phyloP scores from a whole-genome alignment of 1,140 invertebrate species.

The Belonocnema kinseyi region DNA sequence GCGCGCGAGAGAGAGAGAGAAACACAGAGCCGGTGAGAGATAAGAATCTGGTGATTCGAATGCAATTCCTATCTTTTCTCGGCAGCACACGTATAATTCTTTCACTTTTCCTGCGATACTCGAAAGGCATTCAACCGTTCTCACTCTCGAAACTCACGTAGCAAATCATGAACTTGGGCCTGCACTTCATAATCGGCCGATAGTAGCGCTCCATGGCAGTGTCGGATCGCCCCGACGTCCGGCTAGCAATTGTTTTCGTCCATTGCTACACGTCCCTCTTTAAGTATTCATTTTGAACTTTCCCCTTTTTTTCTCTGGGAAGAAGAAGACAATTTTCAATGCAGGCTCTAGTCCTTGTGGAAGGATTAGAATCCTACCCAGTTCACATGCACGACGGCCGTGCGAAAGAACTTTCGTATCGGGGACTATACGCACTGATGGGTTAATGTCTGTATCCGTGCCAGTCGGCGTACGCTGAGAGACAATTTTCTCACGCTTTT shows the following conservation, averaged over 20 bases:
- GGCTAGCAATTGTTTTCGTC: constrained; percentile 30
- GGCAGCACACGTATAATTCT: constrained; percentile 46
- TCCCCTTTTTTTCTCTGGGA: not conserved
- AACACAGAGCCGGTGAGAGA: not conserved
- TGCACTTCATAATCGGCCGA: constrained; percentile 42
- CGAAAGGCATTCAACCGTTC: constrained; percentile 58
- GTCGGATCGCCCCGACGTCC: constrained; percentile 25
- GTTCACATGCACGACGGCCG: constrained; percentile 33
- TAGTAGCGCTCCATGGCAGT: constrained; percentile 40
- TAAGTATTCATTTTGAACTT: not conserved
- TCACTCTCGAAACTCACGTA: constrained; percentile 68
- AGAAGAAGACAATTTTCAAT: not conserved
- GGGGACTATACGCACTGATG: constrained; percentile 62
- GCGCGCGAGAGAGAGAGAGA: not conserved
- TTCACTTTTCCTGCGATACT: constrained; percentile 49
- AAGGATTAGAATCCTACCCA: constrained; percentile 20
- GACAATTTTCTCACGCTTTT: constrained; percentile 70
- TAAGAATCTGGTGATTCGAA: constrained; percentile 42
- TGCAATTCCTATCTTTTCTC: constrained; percentile 52
- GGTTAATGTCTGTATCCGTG: constrained; percentile 75
- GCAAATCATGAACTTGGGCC: constrained; percentile 60
- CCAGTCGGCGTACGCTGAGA: constrained; percentile 65
- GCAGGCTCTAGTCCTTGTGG: not conserved
- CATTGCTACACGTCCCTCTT: constrained; percentile 27
- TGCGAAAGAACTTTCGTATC: constrained; percentile 55